Conservation (phyloP, 2,888 invertebrate genomes). For the Trachelus tabidus region DNA sequence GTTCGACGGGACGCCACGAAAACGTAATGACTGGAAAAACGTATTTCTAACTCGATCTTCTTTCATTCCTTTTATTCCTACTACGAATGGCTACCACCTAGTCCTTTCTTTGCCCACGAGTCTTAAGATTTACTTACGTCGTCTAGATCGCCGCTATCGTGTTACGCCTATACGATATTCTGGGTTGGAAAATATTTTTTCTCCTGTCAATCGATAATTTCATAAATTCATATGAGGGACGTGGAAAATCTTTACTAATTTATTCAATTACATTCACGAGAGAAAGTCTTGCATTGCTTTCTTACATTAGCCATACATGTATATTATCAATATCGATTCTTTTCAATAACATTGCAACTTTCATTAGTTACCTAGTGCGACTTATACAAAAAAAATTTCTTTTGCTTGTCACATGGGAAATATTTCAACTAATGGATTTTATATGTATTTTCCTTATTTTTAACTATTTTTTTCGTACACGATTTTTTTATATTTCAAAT, state of each 20-base stretch:
- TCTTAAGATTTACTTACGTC: not conserved
- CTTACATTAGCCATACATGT: not conserved
- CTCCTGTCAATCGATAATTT: not conserved
- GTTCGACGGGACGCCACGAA: not conserved
- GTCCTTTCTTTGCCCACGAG: not conserved
- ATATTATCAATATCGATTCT: not conserved
- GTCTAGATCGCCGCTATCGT: not conserved
- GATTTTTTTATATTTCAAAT: not conserved
- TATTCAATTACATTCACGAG: not conserved
- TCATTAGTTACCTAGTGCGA: no score
- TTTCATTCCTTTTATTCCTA: not conserved
- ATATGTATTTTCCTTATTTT: not conserved
- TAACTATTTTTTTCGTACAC: not conserved
- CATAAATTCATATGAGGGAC: not conserved
- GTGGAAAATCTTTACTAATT: not conserved
- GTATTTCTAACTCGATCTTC: not conserved
- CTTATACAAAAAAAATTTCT: no score
- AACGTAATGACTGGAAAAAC: conserved; percentile 5
- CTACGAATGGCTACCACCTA: not conserved
- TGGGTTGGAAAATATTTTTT: not conserved
- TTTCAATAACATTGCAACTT: not conserved
- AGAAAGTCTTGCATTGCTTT: not conserved
- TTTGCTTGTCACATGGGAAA: not conserved
- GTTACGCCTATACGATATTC: not conserved
- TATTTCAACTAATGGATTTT: not conserved